These are phyloP conservation scores for Littorina saxatilis DNA, from an alignment of 1,140 invertebrate species.

Conservation along the genomic window DNA sequence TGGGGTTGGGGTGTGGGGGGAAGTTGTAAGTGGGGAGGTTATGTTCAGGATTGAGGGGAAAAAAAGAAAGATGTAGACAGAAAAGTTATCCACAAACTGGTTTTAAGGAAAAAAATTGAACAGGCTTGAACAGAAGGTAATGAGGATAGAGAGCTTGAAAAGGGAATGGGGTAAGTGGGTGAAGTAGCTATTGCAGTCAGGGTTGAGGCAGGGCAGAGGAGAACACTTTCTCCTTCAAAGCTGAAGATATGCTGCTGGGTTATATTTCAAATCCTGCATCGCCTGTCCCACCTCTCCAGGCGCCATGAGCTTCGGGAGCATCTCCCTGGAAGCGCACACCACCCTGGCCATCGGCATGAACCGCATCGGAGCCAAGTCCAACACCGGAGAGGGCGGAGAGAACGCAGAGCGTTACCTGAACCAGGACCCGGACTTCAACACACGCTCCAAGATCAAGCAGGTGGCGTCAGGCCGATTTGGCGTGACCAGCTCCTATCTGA, in stretches of 20 bases:
- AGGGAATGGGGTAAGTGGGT: slow-evolving; percentile 86
- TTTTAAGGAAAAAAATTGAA: too few relatives aligned
- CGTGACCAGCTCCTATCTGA: slow-evolving; percentile 97
- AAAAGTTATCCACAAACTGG: too few relatives aligned
- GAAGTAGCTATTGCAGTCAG: neutral
- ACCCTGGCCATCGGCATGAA: slow-evolving; percentile 99
- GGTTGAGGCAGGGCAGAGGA: neutral
- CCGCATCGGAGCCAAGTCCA: slow-evolving; percentile 94
- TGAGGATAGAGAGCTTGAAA: slow-evolving; percentile 99
- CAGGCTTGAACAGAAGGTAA: too few relatives aligned
- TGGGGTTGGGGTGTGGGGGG: too few relatives aligned
- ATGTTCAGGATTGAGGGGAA: too few relatives aligned
- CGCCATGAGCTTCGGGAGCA: slow-evolving; percentile 96
- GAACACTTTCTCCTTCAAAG: too few relatives aligned
- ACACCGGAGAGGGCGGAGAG: slow-evolving; percentile 96
- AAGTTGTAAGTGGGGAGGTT: too few relatives aligned
- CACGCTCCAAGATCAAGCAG: slow-evolving; percentile 84
- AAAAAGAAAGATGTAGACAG: too few relatives aligned
- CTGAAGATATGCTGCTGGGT: too few relatives aligned
- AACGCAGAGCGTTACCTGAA: slow-evolving; percentile 87
- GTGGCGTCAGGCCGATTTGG: slow-evolving; percentile 99
- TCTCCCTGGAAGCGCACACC: slow-evolving; percentile 94
- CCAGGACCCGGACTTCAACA: slow-evolving; percentile 82
- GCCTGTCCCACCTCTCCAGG: slow-evolving; percentile 75
- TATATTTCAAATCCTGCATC: neutral